Evolutionary conservation across 1,140 invertebrate species (phyloP).

Genomic region (Venustaconcha ellipsiformis): DNA sequence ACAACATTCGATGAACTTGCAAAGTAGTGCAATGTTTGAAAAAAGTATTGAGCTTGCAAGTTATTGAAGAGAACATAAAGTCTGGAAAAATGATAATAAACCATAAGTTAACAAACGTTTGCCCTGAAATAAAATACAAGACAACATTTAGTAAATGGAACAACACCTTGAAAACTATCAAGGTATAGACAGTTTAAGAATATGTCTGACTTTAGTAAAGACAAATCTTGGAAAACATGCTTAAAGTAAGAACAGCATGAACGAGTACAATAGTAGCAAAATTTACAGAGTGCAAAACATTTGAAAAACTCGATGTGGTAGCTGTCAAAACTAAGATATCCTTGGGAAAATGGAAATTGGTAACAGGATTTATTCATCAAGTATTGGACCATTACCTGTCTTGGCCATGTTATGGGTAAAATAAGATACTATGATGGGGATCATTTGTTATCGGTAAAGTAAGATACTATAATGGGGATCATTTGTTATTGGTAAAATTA

Average conservation of each 20-base stretch:
- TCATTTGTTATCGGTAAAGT: no score
- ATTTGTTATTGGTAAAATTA: no score
- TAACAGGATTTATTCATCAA: no score
- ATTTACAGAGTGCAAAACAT: background rate
- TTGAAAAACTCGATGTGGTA: background rate
- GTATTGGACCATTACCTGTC: no score
- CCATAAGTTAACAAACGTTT: slow-evolving; percentile 1
- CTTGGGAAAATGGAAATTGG: background rate
- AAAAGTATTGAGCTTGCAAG: slow-evolving; percentile 20
- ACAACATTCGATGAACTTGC: slow-evolving; percentile 51
- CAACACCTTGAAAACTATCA: slow-evolving; percentile 2
- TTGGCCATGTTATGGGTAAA: no score
- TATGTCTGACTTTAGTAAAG: slow-evolving; percentile 7
- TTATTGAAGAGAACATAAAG: background rate
- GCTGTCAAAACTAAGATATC: background rate
- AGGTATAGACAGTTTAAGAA: slow-evolving; percentile 6
- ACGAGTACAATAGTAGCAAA: background rate
- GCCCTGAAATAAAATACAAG: slow-evolving; percentile 10
- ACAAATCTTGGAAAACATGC: background rate
- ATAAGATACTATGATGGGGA: no score
- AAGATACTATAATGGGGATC: no score
- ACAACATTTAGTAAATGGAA: slow-evolving; percentile 9
- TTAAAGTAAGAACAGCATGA: background rate
- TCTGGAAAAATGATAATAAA: background rate
- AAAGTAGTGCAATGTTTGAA: slow-evolving; percentile 42